Evolutionary conservation across 1,140 invertebrate genomes (phyloP).

Genomic region (Euschistus heros): DNA sequence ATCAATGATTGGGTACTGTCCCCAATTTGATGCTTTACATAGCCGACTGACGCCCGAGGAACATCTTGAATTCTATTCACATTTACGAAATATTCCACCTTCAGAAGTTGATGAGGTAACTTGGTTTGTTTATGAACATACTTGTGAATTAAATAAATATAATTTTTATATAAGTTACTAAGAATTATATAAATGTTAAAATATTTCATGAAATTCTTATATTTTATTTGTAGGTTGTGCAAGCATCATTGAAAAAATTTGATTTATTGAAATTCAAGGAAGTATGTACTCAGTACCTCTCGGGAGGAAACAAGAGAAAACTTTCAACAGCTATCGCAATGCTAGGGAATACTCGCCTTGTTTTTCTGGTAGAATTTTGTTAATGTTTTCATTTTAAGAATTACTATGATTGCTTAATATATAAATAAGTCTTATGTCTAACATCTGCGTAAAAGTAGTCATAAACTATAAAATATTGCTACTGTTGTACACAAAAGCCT

Average conservation of each 20-base stretch:
- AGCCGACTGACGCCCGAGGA: conserved; percentile 69
- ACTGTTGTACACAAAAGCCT: no score
- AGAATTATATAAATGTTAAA: conserved; percentile 1
- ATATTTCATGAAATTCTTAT: background rate
- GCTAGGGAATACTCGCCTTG: conserved; percentile 76
- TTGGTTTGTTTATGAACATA: no score
- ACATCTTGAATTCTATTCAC: conserved; percentile 60
- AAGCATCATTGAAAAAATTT: background rate
- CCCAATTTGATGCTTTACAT: conserved; percentile 74
- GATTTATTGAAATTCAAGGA: background rate
- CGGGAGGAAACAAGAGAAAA: conserved; percentile 88
- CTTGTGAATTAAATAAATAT: no score
- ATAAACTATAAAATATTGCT: no score
- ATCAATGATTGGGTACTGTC: conserved; percentile 63
- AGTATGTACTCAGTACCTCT: background rate
- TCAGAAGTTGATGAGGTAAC: no score
- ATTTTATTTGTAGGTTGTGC: background rate
- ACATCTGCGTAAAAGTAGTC: no score
- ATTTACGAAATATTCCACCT: conserved; percentile 53
- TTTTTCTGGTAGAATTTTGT: conserved; percentile 49
- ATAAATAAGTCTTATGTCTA: no score
- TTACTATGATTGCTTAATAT: no score
- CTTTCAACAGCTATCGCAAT: conserved; percentile 87
- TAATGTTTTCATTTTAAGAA: no score
- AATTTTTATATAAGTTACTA: background rate